Conservation (phyloP, 37 sponge, comb jelly and placozoan species). For the Corticium candelabrum region DNA sequence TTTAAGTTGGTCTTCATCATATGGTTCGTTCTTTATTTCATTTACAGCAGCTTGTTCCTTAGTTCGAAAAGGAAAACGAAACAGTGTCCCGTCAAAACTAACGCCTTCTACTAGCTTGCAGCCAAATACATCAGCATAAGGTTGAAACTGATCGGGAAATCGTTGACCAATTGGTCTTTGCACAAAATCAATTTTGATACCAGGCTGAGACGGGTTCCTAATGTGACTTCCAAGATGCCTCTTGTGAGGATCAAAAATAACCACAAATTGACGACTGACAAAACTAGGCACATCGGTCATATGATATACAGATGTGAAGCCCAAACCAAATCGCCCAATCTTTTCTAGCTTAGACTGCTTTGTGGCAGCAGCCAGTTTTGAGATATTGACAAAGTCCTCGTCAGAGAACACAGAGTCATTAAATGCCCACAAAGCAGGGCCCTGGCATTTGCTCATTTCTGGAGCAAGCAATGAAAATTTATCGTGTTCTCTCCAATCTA, state of each 20-base stretch:
- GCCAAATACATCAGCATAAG: slow-evolving; percentile 20
- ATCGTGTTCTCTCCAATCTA: slow-evolving; percentile 50
- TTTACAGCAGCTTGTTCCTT: slow-evolving; percentile 6
- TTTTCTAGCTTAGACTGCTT: slow-evolving; percentile 56
- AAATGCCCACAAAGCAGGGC: slow-evolving; percentile 64
- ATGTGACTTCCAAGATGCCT: slow-evolving; percentile 44
- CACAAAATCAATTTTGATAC: slow-evolving; percentile 51
- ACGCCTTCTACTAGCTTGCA: slow-evolving; percentile 6
- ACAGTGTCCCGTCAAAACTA: not conserved
- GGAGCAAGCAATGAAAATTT: slow-evolving; percentile 21
- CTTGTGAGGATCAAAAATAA: slow-evolving; percentile 75
- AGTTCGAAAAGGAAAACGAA: slow-evolving; percentile 54
- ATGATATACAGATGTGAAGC: slow-evolving; percentile 63
- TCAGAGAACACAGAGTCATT: slow-evolving; percentile 57
- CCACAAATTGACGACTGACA: slow-evolving; percentile 44
- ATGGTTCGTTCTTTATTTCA: slow-evolving; percentile 31
- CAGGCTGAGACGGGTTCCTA: slow-evolving; percentile 29
- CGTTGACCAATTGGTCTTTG: not conserved
- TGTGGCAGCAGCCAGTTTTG: slow-evolving; percentile 50
- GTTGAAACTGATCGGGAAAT: slow-evolving; percentile 25
- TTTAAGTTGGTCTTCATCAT: slow-evolving; percentile 5
- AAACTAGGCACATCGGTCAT: slow-evolving; percentile 79
- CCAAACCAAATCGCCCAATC: slow-evolving; percentile 76
- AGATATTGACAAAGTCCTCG: slow-evolving; percentile 59
- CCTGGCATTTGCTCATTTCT: slow-evolving; percentile 68